These are phyloP conservation scores for Gymnorhina tibicen DNA, from an alignment of 2,113 vertebrate species.

Conservation along the genomic window DNA sequence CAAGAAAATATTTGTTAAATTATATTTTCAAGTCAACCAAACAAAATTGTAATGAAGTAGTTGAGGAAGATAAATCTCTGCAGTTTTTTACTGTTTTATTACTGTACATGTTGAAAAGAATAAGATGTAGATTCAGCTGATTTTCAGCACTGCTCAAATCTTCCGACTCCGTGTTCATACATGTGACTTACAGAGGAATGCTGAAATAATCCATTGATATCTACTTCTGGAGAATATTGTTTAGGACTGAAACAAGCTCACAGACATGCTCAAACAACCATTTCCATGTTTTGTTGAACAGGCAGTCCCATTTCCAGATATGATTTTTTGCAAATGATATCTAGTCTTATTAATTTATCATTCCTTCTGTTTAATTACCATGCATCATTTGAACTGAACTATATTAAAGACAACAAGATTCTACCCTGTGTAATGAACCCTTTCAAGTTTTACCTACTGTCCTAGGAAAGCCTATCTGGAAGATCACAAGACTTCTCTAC, in stretches of 20 bases:
- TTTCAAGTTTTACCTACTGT: background rate
- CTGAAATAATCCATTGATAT: background rate
- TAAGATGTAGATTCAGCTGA: background rate
- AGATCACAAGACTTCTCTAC: background rate
- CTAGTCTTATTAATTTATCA: background rate
- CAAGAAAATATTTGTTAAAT: background rate
- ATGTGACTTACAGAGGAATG: background rate
- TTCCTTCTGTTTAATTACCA: background rate
- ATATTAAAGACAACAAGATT: background rate
- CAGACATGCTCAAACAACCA: background rate
- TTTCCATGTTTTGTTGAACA: background rate
- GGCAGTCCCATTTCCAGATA: background rate
- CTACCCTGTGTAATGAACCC: background rate
- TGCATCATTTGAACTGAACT: background rate
- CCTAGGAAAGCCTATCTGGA: background rate
- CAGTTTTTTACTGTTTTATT: background rate
- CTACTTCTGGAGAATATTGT: background rate
- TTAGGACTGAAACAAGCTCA: background rate
- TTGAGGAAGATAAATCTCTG: background rate
- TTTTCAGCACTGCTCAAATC: background rate
- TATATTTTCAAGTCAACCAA: background rate
- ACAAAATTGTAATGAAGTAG: background rate
- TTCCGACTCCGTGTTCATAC: background rate
- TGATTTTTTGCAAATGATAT: background rate
- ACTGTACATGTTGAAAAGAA: background rate